phyloP scores from a whole-genome alignment of 2,888 invertebrate genomes.

The Vanessa cardui region DNA sequence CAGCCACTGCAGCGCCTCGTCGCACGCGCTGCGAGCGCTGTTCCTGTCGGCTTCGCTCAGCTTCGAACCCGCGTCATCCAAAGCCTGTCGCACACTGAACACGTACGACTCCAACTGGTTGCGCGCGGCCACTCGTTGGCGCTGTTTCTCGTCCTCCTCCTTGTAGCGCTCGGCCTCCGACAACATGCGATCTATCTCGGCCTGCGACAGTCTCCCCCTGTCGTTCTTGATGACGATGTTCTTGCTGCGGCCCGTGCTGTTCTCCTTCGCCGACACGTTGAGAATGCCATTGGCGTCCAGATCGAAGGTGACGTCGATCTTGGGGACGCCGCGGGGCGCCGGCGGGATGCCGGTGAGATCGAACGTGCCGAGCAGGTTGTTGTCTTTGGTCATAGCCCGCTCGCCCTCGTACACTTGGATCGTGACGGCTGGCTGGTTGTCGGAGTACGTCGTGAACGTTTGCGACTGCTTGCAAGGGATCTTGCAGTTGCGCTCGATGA shows the following conservation, averaged over 20 bases:
- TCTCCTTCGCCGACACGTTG: slow-evolving; percentile 88
- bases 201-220: slow-evolving; percentile 88
- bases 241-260: slow-evolving; percentile 83
- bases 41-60: slow-evolving; percentile 85
- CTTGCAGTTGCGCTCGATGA: slow-evolving; percentile 87
- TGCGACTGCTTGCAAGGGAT: slow-evolving; percentile 88
- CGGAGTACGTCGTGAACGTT: slow-evolving; percentile 90
- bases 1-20: slow-evolving; percentile 86
- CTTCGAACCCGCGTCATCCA: slow-evolving; percentile 84
- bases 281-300: slow-evolving; percentile 91
- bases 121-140: slow-evolving; percentile 86
- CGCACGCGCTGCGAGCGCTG: slow-evolving; percentile 75
- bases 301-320: slow-evolving; percentile 88
- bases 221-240: slow-evolving; percentile 91
- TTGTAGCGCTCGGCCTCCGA: slow-evolving; percentile 88
- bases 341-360: slow-evolving; percentile 85
- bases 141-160: slow-evolving; percentile 87
- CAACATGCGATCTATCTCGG: slow-evolving; percentile 88
- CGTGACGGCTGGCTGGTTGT: slow-evolving; percentile 90
- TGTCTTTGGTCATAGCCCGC: slow-evolving; percentile 90
- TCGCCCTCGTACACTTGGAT: slow-evolving; percentile 90
- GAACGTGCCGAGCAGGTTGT: slow-evolving; percentile 86
- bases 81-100: slow-evolving; percentile 86
- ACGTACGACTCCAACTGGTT: slow-evolving; percentile 89
- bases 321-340: slow-evolving; percentile 86